phyloP scores from a whole-genome alignment of 2,113 vertebrate species.

The Procavia capensis region DNA sequence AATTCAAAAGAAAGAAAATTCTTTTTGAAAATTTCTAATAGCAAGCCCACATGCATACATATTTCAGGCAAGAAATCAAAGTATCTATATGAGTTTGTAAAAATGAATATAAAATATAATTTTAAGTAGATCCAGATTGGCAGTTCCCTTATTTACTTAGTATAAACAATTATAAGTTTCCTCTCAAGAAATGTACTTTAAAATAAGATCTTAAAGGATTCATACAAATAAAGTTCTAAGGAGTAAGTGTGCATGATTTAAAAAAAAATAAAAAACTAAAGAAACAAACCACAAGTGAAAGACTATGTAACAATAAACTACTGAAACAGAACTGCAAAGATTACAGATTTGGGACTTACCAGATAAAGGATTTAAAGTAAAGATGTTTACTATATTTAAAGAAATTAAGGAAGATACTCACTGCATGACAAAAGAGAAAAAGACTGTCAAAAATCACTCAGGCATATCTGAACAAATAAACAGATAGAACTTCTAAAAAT shows the following conservation, averaged over 20 bases:
- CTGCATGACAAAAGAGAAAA: not conserved
- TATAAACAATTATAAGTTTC: not conserved
- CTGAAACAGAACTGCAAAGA: not conserved
- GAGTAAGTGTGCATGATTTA: not conserved
- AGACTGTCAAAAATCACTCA: not conserved
- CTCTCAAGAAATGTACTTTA: not conserved
- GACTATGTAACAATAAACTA: not conserved
- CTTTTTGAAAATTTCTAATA: not conserved
- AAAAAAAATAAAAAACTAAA: not conserved
- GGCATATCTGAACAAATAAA: not conserved
- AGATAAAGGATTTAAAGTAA: constrained; percentile 19
- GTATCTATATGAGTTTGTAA: not conserved
- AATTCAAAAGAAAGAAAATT: not conserved
- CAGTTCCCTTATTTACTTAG: not conserved
- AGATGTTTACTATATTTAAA: not conserved
- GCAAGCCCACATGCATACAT: not conserved
- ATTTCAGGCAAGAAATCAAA: not conserved
- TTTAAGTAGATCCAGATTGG: not conserved
- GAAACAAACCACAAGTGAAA: not conserved
- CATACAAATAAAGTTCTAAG: not conserved
- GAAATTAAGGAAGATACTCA: not conserved
- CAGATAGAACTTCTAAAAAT: not conserved
- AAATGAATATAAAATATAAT: not conserved
- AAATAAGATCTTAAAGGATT: not conserved
- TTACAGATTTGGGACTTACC: not conserved